A percentile compares a stretch with the other conserved stretches of the same genome.
phyloP scores from a whole-genome alignment of 2,888 invertebrate species.

The Lottia scabra region DNA sequence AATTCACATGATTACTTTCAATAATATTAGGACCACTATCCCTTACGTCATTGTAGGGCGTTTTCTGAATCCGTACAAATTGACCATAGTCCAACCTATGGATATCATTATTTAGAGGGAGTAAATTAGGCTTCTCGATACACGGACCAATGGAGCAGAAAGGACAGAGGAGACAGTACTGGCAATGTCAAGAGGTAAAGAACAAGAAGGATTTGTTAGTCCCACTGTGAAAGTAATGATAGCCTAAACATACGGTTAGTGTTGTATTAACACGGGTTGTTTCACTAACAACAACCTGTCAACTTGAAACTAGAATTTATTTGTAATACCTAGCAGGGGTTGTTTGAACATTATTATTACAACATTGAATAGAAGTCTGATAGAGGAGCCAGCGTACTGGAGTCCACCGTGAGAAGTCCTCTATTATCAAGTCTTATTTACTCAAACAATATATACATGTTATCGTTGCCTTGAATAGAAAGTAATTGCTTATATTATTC shows the following conservation, averaged over 20 bases:
- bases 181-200: not conserved
- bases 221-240: slow-evolving; percentile 1
- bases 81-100: not conserved
- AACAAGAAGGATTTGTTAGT: not conserved
- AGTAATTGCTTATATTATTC: too few species aligned
- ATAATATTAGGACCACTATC: not conserved
- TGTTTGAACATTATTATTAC: not conserved
- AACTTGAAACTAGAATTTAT: not conserved
- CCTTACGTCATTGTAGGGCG: not conserved
- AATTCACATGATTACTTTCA: too few species aligned
- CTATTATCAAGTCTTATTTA: too few species aligned
- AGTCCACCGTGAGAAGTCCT: not conserved
- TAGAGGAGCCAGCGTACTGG: too few species aligned
- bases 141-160: slow-evolving; percentile 3
- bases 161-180: not conserved
- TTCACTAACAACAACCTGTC: slow-evolving; percentile 3
- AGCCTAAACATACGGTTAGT: not conserved
- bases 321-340: not conserved
- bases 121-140: slow-evolving; percentile 1
- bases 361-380: not conserved
- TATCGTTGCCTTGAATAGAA: too few species aligned
- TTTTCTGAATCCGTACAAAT: not conserved
- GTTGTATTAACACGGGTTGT: not conserved
- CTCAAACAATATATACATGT: too few species aligned
- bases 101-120: not conserved